A percentile compares a stretch with the other conserved stretches of the same genome.
phyloP scores from a whole-genome alignment of 2,888 invertebrate genomes.

The Eurytoma californica region DNA sequence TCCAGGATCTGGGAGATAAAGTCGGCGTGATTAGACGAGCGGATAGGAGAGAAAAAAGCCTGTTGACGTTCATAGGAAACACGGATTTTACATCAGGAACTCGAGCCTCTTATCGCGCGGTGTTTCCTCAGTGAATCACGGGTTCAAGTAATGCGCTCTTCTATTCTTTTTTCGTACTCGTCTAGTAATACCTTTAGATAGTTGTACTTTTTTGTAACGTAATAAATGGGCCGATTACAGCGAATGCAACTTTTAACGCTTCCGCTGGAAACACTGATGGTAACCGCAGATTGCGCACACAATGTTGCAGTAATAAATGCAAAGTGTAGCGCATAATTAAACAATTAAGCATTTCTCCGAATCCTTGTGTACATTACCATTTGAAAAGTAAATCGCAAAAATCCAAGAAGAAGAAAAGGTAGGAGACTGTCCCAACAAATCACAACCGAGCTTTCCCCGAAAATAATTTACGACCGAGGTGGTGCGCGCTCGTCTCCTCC shows the following conservation, averaged over 20 bases:
- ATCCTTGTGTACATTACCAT: too few relatives aligned
- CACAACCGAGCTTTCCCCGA: constrained; percentile 23
- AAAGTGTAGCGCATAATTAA: too few relatives aligned
- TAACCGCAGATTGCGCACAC: too few relatives aligned
- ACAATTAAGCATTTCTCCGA: too few relatives aligned
- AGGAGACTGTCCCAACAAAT: not conserved
- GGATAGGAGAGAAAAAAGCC: not conserved
- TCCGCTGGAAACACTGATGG: too few relatives aligned
- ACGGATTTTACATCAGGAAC: constrained; percentile 43
- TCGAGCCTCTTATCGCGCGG: constrained; percentile 32
- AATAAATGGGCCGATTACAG: too few relatives aligned
- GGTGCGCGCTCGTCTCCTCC: too few relatives aligned
- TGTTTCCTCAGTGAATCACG: constrained; percentile 49
- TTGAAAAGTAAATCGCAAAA: not conserved
- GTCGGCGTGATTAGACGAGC: constrained; percentile 13
- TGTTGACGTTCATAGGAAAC: constrained; percentile 36
- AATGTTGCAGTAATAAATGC: too few relatives aligned
- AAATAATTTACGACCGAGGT: constrained; percentile 34
- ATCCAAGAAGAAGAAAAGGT: not conserved
- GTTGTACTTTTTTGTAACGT: not conserved
- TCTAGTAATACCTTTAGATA: not conserved
- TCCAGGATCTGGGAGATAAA: constrained; percentile 39
- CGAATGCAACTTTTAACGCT: too few relatives aligned
- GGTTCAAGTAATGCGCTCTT: constrained; percentile 24
- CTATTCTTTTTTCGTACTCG: not conserved